Conservation (phyloP, 2,888 invertebrate genomes). For the Hyposoter didymator region DNA sequence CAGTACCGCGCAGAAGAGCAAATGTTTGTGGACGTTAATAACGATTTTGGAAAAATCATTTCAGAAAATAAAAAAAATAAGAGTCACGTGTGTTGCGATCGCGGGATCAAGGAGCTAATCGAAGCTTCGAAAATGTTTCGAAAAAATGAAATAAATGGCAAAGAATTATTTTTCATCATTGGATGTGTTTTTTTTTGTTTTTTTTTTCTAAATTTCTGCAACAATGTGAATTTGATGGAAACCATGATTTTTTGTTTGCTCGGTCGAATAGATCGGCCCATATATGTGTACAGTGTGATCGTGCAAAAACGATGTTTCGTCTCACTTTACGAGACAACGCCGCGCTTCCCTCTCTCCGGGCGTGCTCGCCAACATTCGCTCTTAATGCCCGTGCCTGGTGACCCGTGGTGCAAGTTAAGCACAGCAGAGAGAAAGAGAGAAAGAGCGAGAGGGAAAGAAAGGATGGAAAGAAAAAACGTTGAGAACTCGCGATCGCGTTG, state of each 20-base stretch:
- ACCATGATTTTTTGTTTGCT: neutral
- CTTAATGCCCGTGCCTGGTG: constrained; percentile 82
- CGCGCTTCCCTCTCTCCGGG: constrained; percentile 44
- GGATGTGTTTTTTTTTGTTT: neutral
- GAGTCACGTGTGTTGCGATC: neutral
- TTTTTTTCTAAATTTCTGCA: neutral
- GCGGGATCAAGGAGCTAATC: neutral
- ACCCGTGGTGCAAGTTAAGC: constrained; percentile 83
- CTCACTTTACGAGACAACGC: constrained; percentile 70
- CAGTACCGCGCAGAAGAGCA: neutral
- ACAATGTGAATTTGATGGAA: neutral
- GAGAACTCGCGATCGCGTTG: constrained; percentile 67
- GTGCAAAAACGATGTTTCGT: constrained; percentile 67
- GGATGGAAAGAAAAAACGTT: constrained; percentile 24
- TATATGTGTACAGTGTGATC: constrained; percentile 59
- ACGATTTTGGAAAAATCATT: neutral
- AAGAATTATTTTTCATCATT: neutral
- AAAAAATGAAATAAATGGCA: neutral
- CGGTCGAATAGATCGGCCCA: constrained; percentile 30
- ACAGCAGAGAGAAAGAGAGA: constrained; percentile 48
- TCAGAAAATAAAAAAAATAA: neutral
- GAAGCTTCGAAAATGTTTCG: neutral
- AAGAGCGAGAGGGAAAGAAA: constrained; percentile 20
- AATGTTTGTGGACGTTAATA: neutral
- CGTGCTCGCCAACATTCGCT: constrained; percentile 74